Conservation (phyloP, 2,888 invertebrate genomes). For the Troilus luridus region DNA sequence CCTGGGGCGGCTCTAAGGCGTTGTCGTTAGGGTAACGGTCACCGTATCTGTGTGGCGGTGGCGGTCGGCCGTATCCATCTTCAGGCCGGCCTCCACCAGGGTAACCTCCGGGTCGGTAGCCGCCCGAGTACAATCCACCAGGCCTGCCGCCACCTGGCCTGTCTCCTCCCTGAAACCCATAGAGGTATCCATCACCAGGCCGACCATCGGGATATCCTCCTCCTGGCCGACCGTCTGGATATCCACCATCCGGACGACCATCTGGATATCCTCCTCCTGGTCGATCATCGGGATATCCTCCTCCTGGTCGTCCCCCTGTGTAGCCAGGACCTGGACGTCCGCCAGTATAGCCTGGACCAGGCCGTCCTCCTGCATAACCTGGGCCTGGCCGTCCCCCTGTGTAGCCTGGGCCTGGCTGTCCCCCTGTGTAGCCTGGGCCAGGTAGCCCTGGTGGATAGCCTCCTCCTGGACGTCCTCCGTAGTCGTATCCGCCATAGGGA, state of each 20-base stretch:
- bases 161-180: constrained; percentile 54
- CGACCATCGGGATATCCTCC: background rate
- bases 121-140: constrained; percentile 40
- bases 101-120: constrained; percentile 40
- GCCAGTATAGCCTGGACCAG: background rate
- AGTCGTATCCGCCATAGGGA: constrained; percentile 1
- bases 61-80: constrained; percentile 25
- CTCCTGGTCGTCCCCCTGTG: constrained; percentile 41
- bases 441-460: constrained; percentile 39
- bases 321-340: constrained; percentile 52
- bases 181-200: background rate
- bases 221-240: constrained; percentile 1
- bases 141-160: constrained; percentile 54
- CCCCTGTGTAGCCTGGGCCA: constrained; percentile 49
- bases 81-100: constrained; percentile 53
- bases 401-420: background rate
- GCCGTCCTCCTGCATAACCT: constrained; percentile 47
- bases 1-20: constrained; percentile 54
- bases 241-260: constrained; percentile 17
- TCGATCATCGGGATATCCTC: constrained; percentile 41
- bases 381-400: constrained; percentile 51
- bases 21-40: constrained; percentile 54
- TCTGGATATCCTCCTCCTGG: background rate
- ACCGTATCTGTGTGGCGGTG: constrained; percentile 39
- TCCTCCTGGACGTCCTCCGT: constrained; percentile 52